Conservation (phyloP, 2,113 vertebrate species). For the Oreochromis spilurus region DNA sequence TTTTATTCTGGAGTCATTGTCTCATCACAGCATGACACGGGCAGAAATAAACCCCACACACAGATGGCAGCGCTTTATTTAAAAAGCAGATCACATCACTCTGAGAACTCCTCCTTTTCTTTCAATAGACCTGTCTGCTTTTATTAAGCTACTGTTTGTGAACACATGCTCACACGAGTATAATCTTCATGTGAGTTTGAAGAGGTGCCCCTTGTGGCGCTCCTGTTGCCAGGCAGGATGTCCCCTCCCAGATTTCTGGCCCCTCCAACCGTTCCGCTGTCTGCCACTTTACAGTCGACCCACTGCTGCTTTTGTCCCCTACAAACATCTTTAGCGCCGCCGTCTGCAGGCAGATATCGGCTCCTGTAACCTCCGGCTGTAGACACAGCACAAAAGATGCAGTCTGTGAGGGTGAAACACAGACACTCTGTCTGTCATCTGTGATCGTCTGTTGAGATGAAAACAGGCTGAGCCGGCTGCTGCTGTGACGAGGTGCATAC, state of each 20-base stretch:
- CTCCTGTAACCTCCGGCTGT: background rate
- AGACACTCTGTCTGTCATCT: background rate
- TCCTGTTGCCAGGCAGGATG: constrained; percentile 33
- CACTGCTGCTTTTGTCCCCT: background rate
- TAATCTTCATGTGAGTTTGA: background rate
- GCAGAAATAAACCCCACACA: background rate
- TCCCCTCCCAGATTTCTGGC: background rate
- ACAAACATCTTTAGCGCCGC: background rate
- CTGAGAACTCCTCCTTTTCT: background rate
- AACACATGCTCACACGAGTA: background rate
- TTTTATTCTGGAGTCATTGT: constrained; percentile 4
- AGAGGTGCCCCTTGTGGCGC: background rate
- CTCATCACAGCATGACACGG: background rate
- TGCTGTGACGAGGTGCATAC: background rate
- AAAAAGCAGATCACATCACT: constrained; percentile 7
- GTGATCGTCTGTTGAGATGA: background rate
- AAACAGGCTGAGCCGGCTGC: background rate
- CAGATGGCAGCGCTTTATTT: background rate
- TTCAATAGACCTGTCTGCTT: background rate
- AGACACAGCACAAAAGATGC: background rate
- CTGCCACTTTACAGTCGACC: constrained; percentile 50
- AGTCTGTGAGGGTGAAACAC: constrained; percentile 11
- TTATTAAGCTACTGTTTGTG: background rate
- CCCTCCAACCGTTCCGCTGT: constrained; percentile 39
- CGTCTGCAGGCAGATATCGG: background rate